Evolutionary conservation across 2,113 vertebrate genomes (phyloP), one percentile per base, ranked within the genome.

Genomic region (Grammomys dolichurus): DNA sequence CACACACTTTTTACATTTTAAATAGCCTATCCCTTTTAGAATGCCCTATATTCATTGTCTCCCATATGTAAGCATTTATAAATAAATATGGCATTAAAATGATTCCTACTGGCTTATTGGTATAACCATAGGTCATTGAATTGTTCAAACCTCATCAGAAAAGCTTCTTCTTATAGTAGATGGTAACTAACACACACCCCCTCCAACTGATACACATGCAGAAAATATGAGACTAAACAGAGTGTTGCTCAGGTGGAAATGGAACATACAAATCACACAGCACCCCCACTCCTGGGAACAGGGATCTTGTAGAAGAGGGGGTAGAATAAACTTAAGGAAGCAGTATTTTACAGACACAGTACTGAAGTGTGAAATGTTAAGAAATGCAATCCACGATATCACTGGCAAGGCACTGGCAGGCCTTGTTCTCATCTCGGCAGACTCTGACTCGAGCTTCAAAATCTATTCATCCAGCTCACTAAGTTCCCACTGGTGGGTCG

Each of bases 21-120:
- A 65, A 28, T 48, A 48, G 46, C 46, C 4, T 48, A 48, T 65
- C 63, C 6, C 4, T 46, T 28, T 87, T 93, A 56, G 7, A 48
- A 73, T 24, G 20, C 26, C 60, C 54, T 92, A 80, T 63, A 76
- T 91, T 87, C 24, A 86, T 80, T 93, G 24, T 89, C n/a, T 96
- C 22, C 40, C 46, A 88, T 88, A 84, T 87, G 12, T n/a, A 96
- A 93, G 26, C 12, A 87, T 0, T 63, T 54, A 5, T 63, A 65
- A 16, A 43, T 63, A 63, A 24, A 82, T 60, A 82, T 82, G 24
- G 11, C 26, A 56, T 58, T 81, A 40, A 58, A n/a, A 82, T 82
- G 20, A 82, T 60, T 60, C 1, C 36, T 40, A 26, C 48, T 51
- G 48, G 48, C 48, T 9, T 51, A 51, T 51, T 51, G 48, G 48